Conservation (phyloP, 2,797 vertebrate genomes). For the Tragelaphus eurycerus region DNA sequence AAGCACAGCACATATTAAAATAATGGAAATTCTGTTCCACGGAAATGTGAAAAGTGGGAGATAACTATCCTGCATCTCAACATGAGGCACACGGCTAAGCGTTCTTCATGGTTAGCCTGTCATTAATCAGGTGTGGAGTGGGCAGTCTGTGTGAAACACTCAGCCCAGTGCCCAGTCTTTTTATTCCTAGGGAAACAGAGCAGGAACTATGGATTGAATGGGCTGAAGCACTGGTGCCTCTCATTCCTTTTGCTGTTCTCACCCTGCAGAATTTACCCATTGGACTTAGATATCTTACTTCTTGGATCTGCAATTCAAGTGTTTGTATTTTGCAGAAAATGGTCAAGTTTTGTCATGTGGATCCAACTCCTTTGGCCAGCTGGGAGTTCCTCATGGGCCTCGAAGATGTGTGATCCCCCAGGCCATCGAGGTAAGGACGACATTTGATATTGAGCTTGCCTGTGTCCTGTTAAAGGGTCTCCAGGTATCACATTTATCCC, state of each 20-base stretch:
- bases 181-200: background rate
- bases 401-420: constrained; percentile 82
- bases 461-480: background rate
- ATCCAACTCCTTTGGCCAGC: constrained; percentile 93
- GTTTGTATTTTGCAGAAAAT: constrained; percentile 82
- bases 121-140: background rate
- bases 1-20: background rate
- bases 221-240: background rate
- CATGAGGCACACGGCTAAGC: background rate
- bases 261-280: background rate
- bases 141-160: background rate
- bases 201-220: background rate
- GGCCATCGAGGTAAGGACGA: constrained; percentile 85
- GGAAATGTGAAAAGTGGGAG: background rate
- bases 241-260: background rate
- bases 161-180: background rate
- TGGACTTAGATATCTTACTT: background rate
- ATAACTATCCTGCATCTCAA: background rate
- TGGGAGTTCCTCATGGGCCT: constrained; percentile 86
- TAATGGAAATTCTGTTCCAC: background rate
- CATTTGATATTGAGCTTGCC: background rate
- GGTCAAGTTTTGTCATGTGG: constrained; percentile 91
- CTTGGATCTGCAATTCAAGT: background rate
- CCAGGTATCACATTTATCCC: background rate
- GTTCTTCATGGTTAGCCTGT: background rate